phyloP scores from a whole-genome alignment of 2,888 invertebrate species.

The Ennomos fuscantarius region DNA sequence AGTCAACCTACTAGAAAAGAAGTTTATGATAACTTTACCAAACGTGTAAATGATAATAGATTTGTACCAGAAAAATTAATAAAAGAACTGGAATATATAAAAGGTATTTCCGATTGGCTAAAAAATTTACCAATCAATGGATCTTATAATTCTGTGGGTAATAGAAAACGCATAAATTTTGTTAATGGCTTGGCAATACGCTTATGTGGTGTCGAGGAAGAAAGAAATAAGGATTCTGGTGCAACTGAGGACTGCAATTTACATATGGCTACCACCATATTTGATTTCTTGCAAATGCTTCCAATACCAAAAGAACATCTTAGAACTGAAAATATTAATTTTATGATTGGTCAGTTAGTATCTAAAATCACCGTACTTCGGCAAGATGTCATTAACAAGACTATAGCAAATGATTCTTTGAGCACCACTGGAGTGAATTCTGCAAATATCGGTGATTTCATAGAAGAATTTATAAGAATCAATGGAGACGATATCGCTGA shows the following conservation, averaged over 20 bases:
- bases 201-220: constrained; percentile 56
- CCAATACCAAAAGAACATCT: constrained; percentile 46
- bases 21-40: constrained; percentile 46
- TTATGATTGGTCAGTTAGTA: constrained; percentile 49
- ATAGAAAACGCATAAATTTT: constrained; percentile 54
- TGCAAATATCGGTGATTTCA: constrained; percentile 55
- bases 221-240: constrained; percentile 44
- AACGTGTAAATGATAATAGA: constrained; percentile 34
- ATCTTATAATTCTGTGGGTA: constrained; percentile 50
- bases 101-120: constrained; percentile 66
- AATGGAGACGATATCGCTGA: constrained; percentile 56
- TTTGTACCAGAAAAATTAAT: constrained; percentile 47
- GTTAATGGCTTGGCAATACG: constrained; percentile 57
- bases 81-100: constrained; percentile 60
- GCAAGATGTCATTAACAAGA: constrained; percentile 8
- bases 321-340: constrained; percentile 30
- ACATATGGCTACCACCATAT: constrained; percentile 48
- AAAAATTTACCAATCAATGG: constrained; percentile 55
- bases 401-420: constrained; percentile 19
- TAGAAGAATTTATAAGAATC: constrained; percentile 56
- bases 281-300: constrained; percentile 41
- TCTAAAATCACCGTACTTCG: constrained; percentile 41
- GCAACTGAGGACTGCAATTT: constrained; percentile 53
- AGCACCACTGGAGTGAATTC: constrained; percentile 38
- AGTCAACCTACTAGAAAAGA: constrained; percentile 49